Conservation (phyloP, 2,888 invertebrate species). For the Camponotus fellah region DNA sequence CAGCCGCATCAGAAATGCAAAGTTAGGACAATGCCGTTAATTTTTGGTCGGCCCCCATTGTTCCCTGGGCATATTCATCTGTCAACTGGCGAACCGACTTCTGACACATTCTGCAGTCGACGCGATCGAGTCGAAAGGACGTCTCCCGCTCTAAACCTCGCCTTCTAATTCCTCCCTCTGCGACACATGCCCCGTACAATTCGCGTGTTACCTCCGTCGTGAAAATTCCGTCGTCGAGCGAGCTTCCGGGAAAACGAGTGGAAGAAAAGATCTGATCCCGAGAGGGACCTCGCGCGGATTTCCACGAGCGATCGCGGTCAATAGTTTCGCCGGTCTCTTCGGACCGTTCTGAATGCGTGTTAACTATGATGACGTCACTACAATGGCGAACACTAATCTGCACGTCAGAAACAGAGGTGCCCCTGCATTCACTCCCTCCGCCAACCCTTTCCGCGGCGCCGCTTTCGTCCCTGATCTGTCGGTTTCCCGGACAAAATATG, state of each 20-base stretch:
- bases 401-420: slow-evolving; percentile 85
- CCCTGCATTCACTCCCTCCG: slow-evolving; percentile 72
- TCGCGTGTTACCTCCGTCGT: too few relatives aligned
- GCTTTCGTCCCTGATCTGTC: slow-evolving; percentile 83
- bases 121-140: slow-evolving; percentile 45
- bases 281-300: slow-evolving; percentile 16
- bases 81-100: slow-evolving; percentile 81
- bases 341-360: slow-evolving; percentile 83
- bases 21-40: slow-evolving; percentile 86
- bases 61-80: slow-evolving; percentile 84
- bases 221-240: not conserved
- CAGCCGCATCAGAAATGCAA: slow-evolving; percentile 79
- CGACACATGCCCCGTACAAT: not conserved
- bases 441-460: slow-evolving; percentile 69
- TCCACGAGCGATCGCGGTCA: slow-evolving; percentile 61
- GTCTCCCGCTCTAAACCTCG: not conserved
- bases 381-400: slow-evolving; percentile 86
- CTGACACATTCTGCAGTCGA: slow-evolving; percentile 67
- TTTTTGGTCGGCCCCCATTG: slow-evolving; percentile 85
- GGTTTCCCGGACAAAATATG: slow-evolving; percentile 85
- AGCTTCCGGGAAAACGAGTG: not conserved
- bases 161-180: not conserved
- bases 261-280: not conserved
- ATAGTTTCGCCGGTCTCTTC: slow-evolving; percentile 70
- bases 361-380: slow-evolving; percentile 85